phyloP scores from a whole-genome alignment of 2,888 invertebrate genomes.

The Latrodectus elegans region DNA sequence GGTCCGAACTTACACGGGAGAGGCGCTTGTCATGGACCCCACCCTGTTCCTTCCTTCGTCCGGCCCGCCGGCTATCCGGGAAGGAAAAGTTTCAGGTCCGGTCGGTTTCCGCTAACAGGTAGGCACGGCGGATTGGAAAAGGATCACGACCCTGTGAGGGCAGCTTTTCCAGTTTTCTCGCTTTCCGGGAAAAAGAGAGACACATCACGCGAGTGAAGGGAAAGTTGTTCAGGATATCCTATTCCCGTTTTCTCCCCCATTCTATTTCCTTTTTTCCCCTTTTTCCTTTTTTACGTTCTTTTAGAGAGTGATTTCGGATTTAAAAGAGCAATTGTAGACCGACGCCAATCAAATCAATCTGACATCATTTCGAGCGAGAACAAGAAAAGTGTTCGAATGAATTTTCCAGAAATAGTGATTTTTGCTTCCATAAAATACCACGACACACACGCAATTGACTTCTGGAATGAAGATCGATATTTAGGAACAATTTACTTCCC shows the following conservation, averaged over 20 bases:
- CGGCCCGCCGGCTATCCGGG: slow-evolving; percentile 53
- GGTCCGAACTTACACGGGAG: slow-evolving; percentile 26
- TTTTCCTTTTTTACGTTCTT: not conserved
- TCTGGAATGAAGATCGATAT: too few species aligned
- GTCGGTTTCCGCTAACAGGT: slow-evolving; percentile 57
- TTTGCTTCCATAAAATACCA: too few species aligned
- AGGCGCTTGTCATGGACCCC: slow-evolving; percentile 31
- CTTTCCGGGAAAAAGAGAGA: slow-evolving; percentile 19
- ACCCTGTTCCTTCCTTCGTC: slow-evolving; percentile 48
- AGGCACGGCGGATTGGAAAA: slow-evolving; percentile 15
- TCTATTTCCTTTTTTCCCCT: not conserved
- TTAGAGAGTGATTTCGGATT: slow-evolving; percentile 2
- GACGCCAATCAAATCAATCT: not conserved
- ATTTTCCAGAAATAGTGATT: too few species aligned
- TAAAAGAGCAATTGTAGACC: not conserved
- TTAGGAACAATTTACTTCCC: too few species aligned
- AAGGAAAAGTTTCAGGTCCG: slow-evolving; percentile 61
- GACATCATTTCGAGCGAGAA: too few species aligned
- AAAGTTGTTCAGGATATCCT: slow-evolving; percentile 20
- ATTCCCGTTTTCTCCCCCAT: not conserved
- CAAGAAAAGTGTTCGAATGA: too few species aligned
- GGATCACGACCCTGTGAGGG: slow-evolving; percentile 16
- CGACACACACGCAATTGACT: too few species aligned
- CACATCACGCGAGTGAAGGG: slow-evolving; percentile 28
- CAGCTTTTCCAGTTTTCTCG: slow-evolving; percentile 30